Percentiles rank a stretch among this genome's conserved stretches.
phyloP scores from a whole-genome alignment of 2,888 invertebrate genomes.

The Tipula confusa region DNA sequence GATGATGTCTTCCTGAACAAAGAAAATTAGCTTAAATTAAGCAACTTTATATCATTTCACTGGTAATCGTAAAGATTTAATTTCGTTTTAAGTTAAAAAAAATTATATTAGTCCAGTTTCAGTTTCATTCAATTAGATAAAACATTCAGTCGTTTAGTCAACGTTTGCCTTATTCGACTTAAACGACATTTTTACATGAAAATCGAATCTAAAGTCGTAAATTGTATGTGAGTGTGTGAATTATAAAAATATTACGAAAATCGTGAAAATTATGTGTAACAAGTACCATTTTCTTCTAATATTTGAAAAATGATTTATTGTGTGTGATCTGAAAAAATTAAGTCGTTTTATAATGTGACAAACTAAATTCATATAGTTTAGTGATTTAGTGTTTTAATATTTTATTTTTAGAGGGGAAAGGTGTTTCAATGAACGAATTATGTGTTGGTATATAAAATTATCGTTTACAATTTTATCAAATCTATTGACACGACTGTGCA shows the following conservation, averaged over 20 bases:
- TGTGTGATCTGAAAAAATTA: not conserved
- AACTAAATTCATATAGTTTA: not conserved
- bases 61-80: not conserved
- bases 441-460: constrained; percentile 30
- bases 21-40: too few relatives aligned
- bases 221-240: not conserved
- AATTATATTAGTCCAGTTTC: not conserved
- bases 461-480: constrained; percentile 26
- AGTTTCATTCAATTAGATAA: not conserved
- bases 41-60: not conserved
- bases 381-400: not conserved
- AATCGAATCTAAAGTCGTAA: too few relatives aligned
- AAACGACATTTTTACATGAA: not conserved
- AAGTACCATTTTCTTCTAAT: not conserved
- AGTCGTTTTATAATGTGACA: not conserved
- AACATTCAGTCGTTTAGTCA: not conserved
- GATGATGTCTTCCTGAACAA: too few relatives aligned
- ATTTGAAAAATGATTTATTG: not conserved
- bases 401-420: too few relatives aligned
- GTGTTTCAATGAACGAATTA: not conserved
- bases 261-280: not conserved
- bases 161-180: not conserved
- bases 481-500: constrained; percentile 27
- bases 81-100: not conserved
- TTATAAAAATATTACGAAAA: not conserved